Evolutionary conservation across 2,888 invertebrate genomes (phyloP), one percentile per base, ranked within the genome.

Genomic region (Himalopsyche anomala): DNA sequence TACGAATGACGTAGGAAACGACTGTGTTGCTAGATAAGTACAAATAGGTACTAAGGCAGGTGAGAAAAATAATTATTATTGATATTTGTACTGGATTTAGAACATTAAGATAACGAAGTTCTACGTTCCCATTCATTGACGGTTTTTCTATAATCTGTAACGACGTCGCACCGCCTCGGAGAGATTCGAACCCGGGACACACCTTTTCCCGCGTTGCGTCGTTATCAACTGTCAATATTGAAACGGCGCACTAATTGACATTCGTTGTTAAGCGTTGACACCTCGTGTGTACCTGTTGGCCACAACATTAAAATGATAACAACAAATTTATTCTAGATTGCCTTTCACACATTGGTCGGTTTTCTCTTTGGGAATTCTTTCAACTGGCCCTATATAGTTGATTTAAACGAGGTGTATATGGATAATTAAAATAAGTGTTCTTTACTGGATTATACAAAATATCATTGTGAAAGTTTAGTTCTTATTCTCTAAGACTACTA

Each of bases 221-320:
- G 62, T 74, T 74, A 74, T 74, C 74, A 12, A 74, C 74, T 74
- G 74, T 74, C 74, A 74, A 74, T 74, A 74, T 74, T 74, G 74
- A 36, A 74, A 74, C 74, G 74, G 36, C 74, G 74, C 36, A 74
- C 74, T 74, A 74, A 74, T 74, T 74, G 74, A 74, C 74, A 74
- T 74, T 74, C 74, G 74, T 36, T 74, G 74, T 74, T 36, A 74
- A 15, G 36, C 74, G 74, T 28, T 74, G 74, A 74, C 74, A 19
- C 74, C 38, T 36, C 15, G 12, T 74, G 74, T 36, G 36, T 74
- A 74, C 36, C 74, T 12, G 28, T 36, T 38, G 74, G 38, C 15
- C 74, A 74, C 74, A 36, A 74, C 74, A 74, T 74, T 74, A 74
- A 28, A 38, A 36, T 74, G 74, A 74, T 38, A 74, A 74, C 74